Evolutionary conservation across 2,113 vertebrate species (phyloP).

Genomic region (Conger conger): DNA sequence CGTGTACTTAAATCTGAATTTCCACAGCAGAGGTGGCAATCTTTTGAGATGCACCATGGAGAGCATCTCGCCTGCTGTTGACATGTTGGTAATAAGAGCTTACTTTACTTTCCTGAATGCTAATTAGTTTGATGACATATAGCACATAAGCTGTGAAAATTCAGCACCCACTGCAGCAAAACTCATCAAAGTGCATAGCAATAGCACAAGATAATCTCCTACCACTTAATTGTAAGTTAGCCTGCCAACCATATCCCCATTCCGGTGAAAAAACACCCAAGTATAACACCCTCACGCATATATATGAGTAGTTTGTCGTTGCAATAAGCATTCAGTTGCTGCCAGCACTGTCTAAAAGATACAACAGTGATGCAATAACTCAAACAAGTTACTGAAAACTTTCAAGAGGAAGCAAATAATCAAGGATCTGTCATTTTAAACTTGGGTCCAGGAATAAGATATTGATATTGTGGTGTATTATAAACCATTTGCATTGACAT

Average conservation of each 20-base stretch:
- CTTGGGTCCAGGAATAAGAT: no score
- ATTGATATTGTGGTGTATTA: no score
- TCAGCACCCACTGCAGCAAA: neutral
- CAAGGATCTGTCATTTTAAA: no score
- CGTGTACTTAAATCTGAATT: neutral
- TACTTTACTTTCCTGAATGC: neutral
- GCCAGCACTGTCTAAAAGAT: neutral
- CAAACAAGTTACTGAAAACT: neutral
- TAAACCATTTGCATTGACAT: no score
- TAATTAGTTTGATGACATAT: conserved; percentile 1
- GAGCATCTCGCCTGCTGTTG: neutral
- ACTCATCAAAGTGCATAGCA: neutral
- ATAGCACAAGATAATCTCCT: neutral
- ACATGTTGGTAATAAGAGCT: neutral
- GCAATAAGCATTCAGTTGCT: neutral
- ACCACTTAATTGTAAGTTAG: neutral
- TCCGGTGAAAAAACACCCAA: neutral
- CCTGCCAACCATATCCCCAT: neutral
- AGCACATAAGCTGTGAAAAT: neutral
- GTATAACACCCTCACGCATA: neutral
- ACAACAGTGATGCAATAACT: neutral
- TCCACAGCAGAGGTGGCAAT: neutral
- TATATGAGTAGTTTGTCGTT: neutral
- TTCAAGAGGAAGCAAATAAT: neutral
- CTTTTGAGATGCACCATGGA: neutral